Evolutionary conservation across 2,888 invertebrate genomes (phyloP).

Genomic region (Hydriomena furcata): DNA sequence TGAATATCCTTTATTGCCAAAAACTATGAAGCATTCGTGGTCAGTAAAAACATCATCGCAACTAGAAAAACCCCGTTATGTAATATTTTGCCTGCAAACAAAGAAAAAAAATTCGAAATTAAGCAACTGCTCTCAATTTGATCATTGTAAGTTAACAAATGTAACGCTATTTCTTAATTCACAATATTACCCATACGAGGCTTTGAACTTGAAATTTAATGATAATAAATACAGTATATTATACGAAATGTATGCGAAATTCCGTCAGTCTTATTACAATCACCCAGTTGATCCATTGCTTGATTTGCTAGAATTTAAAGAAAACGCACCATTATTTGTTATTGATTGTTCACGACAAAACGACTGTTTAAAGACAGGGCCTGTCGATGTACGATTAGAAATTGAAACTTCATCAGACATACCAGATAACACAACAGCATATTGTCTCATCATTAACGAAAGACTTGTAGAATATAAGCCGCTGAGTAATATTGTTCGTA

Average conservation of each 20-base stretch:
- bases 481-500: slow-evolving; percentile 33
- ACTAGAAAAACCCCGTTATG: slow-evolving; percentile 13
- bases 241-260: slow-evolving; percentile 37
- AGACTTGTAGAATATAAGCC: slow-evolving; percentile 35
- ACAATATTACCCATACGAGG: neutral
- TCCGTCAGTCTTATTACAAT: slow-evolving; percentile 41
- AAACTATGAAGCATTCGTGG: slow-evolving; percentile 30
- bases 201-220: slow-evolving; percentile 24
- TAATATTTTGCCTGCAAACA: slow-evolving; percentile 8
- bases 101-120: neutral
- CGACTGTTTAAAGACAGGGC: slow-evolving; percentile 37
- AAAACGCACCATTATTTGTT: slow-evolving; percentile 36
- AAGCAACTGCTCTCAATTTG: neutral
- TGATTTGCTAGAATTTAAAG: slow-evolving; percentile 23
- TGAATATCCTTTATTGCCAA: slow-evolving; percentile 6
- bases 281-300: slow-evolving; percentile 28
- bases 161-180: slow-evolving; percentile 6
- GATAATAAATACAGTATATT: slow-evolving; percentile 35
- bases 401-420: slow-evolving; percentile 33
- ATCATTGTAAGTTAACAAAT: slow-evolving; percentile 4
- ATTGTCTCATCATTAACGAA: slow-evolving; percentile 40
- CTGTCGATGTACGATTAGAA: slow-evolving; percentile 38
- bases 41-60: neutral
- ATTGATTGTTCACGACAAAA: slow-evolving; percentile 40
- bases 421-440: slow-evolving; percentile 35